phyloP scores from a whole-genome alignment of 2,113 vertebrate genomes.

The Epinephelus cyanopodus region DNA sequence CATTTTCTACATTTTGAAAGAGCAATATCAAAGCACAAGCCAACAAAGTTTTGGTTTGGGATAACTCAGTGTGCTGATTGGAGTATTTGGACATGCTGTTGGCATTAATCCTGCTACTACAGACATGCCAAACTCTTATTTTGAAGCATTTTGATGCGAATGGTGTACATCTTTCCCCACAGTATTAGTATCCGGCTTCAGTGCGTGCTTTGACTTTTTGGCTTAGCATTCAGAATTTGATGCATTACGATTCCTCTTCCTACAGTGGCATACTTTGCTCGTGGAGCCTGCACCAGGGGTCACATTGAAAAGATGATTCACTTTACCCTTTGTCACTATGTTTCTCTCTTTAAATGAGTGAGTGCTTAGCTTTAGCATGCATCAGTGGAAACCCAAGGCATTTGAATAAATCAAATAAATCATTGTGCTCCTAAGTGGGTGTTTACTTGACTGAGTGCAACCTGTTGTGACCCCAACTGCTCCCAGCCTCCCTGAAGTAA shows the following conservation, averaged over 20 bases:
- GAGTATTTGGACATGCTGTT: background rate
- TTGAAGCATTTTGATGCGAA: background rate
- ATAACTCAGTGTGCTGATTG: slow-evolving; percentile 11
- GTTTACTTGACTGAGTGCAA: slow-evolving; percentile 66
- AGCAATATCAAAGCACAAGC: background rate
- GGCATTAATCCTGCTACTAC: background rate
- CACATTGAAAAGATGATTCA: slow-evolving; percentile 65
- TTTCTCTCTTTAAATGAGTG: slow-evolving; percentile 67
- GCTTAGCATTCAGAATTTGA: slow-evolving; percentile 1
- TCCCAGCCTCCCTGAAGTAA: slow-evolving; percentile 55
- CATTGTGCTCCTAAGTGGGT: slow-evolving; percentile 58
- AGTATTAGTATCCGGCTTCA: background rate
- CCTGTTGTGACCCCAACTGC: slow-evolving; percentile 61
- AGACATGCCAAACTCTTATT: background rate
- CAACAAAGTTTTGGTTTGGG: background rate
- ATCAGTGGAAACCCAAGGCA: slow-evolving; percentile 59
- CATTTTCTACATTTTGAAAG: background rate
- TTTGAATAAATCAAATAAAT: slow-evolving; percentile 75
- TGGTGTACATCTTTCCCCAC: background rate
- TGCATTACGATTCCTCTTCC: slow-evolving; percentile 31
- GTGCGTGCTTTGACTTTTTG: slow-evolving; percentile 4
- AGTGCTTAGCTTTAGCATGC: slow-evolving; percentile 53
- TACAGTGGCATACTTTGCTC: slow-evolving; percentile 14
- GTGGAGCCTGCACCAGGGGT: slow-evolving; percentile 56
- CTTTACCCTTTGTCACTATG: slow-evolving; percentile 55